Evolutionary conservation across 2,797 vertebrate genomes (phyloP).

Genomic region (Characodon lateralis): DNA sequence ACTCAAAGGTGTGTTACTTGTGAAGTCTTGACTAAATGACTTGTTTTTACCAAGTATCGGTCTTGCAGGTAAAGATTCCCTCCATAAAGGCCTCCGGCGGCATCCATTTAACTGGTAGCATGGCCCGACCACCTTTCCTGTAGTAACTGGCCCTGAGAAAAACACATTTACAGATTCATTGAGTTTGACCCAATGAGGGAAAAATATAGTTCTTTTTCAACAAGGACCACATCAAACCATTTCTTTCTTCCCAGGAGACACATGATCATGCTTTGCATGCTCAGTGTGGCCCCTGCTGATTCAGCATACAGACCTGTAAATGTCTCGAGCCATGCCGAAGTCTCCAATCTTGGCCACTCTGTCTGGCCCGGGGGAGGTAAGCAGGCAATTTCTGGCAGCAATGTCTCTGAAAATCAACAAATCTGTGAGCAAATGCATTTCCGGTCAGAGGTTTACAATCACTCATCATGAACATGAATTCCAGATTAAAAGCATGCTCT

Average conservation of each 20-base stretch:
- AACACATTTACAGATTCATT: conserved; percentile 3
- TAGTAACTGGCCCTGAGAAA: conserved; percentile 90
- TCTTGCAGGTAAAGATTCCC: conserved; percentile 94
- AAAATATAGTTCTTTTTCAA: conserved; percentile 22
- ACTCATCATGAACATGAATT: neutral
- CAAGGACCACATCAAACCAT: conserved; percentile 21
- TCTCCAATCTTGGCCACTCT: conserved; percentile 92
- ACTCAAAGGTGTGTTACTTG: neutral
- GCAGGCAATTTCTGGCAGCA: conserved; percentile 91
- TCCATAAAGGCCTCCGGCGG: conserved; percentile 94
- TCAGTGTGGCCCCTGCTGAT: neutral
- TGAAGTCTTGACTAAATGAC: neutral
- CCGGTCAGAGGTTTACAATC: neutral
- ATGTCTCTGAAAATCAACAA: conserved; percentile 85
- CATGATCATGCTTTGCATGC: neutral
- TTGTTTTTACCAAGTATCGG: conserved; percentile 88
- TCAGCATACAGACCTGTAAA: conserved; percentile 83
- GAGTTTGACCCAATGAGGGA: neutral
- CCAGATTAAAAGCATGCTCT: neutral
- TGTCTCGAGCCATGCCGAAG: conserved; percentile 94
- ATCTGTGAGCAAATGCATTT: conserved; percentile 14
- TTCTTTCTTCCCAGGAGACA: neutral
- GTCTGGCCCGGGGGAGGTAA: conserved; percentile 86
- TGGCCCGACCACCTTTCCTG: conserved; percentile 88
- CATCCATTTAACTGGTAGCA: conserved; percentile 96